phyloP scores from a whole-genome alignment of 2,113 vertebrate species.

The Nipponia nippon region DNA sequence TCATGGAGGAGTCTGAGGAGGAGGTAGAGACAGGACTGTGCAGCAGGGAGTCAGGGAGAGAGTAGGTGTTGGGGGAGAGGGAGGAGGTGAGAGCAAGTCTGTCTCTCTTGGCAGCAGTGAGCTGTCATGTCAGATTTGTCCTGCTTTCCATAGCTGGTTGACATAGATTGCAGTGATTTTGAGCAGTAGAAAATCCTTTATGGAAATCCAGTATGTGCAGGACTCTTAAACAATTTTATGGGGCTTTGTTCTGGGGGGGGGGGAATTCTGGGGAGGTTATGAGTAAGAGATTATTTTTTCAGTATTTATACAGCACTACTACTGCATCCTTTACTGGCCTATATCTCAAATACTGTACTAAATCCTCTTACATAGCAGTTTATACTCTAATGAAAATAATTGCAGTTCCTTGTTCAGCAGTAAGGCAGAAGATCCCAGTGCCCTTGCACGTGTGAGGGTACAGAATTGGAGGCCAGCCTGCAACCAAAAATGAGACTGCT shows the following conservation, averaged over 20 bases:
- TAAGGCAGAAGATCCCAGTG: neutral
- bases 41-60: conserved; percentile 10
- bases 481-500: neutral
- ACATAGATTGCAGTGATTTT: neutral
- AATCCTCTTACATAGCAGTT: neutral
- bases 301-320: neutral
- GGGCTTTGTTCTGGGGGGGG: neutral
- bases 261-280: neutral
- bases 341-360: neutral
- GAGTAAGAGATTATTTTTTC: neutral
- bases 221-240: neutral
- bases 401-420: neutral
- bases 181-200: neutral
- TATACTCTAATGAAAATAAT: neutral
- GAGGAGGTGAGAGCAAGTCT: conserved; percentile 49
- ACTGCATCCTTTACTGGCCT: neutral
- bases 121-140: conserved; percentile 46
- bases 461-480: neutral
- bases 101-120: conserved; percentile 38
- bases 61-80: conserved; percentile 48
- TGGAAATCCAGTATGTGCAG: neutral
- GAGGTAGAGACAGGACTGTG: conserved; percentile 55
- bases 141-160: conserved; percentile 11
- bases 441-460: neutral
- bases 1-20: conserved; percentile 54